Conservation (phyloP, 2,113 vertebrate species). For the Sterna hirundo region DNA sequence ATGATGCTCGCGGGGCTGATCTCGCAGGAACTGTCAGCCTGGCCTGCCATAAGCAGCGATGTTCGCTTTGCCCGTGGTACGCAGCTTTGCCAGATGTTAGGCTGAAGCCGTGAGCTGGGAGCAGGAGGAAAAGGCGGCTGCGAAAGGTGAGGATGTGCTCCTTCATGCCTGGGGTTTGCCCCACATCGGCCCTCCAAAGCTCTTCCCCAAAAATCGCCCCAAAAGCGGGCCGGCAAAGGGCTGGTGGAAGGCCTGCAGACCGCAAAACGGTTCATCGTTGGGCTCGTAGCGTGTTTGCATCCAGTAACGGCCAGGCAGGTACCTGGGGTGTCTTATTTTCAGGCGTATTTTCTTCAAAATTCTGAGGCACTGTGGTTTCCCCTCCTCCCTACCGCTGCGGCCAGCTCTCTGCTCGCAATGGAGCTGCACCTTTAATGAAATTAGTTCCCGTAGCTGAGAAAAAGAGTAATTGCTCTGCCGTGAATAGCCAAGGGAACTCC, state of each 20-base stretch:
- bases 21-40: background rate
- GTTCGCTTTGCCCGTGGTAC: background rate
- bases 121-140: background rate
- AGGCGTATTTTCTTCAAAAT: background rate
- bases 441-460: background rate
- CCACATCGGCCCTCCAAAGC: background rate
- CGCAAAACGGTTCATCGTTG: fast-evolving
- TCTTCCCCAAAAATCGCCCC: background rate
- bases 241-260: background rate
- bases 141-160: fast-evolving
- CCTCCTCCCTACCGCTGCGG: fast-evolving
- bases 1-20: background rate
- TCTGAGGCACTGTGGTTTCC: fast-evolving
- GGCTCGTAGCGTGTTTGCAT: fast-evolving
- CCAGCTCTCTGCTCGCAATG: fast-evolving
- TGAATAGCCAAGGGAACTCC: background rate
- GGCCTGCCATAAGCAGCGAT: background rate
- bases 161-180: fast-evolving
- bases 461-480: fast-evolving
- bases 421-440: background rate
- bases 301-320: background rate
- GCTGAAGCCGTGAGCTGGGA: background rate
- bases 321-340: background rate
- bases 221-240: background rate
- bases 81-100: background rate